A percentile compares a stretch with the other conserved stretches of the same genome.
Evolutionary conservation across 2,113 vertebrate species (phyloP).

Genomic region (Oostethus manadensis): DNA sequence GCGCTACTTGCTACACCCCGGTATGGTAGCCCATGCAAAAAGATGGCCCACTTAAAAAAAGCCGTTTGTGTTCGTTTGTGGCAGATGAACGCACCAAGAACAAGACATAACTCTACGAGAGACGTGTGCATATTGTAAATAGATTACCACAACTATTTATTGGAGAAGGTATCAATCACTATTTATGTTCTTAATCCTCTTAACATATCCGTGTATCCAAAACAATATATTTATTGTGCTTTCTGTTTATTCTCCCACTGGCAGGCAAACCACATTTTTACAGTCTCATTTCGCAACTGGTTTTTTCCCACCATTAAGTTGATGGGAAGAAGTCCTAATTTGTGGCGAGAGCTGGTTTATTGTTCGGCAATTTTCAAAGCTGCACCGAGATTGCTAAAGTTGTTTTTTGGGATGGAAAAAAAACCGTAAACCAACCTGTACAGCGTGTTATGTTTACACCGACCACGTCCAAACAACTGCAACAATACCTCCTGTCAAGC

Average conservation of each 20-base stretch:
- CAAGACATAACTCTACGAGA: slow-evolving; percentile 36
- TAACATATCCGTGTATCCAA: slow-evolving; percentile 58
- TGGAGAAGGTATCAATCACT: slow-evolving; percentile 78
- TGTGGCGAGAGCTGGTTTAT: slow-evolving; percentile 42
- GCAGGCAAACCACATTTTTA: slow-evolving; percentile 31
- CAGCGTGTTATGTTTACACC: slow-evolving; percentile 12
- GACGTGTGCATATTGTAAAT: slow-evolving; percentile 87
- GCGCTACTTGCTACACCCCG: no score
- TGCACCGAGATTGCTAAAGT: slow-evolving; percentile 30
- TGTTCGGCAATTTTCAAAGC: slow-evolving; percentile 24
- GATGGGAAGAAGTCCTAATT: slow-evolving; percentile 28
- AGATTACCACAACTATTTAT: slow-evolving; percentile 87
- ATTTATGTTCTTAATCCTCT: slow-evolving; percentile 79
- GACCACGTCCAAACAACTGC: neutral
- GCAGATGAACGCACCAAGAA: slow-evolving; percentile 31
- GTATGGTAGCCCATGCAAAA: no score
- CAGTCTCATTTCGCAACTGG: slow-evolving; percentile 10
- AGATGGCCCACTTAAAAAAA: no score
- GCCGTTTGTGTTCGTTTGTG: slow-evolving; percentile 27
- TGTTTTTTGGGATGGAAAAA: slow-evolving; percentile 41
- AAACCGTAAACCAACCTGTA: slow-evolving; percentile 50
- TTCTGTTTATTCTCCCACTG: slow-evolving; percentile 46
- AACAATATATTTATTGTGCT: slow-evolving; percentile 73
- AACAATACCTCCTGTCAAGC: slow-evolving; percentile 54
- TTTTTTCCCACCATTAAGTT: slow-evolving; percentile 9